Percentiles rank a stretch among this genome's conserved stretches.
Evolutionary conservation across 2,888 invertebrate genomes (phyloP).

Genomic region (Spodoptera picta): DNA sequence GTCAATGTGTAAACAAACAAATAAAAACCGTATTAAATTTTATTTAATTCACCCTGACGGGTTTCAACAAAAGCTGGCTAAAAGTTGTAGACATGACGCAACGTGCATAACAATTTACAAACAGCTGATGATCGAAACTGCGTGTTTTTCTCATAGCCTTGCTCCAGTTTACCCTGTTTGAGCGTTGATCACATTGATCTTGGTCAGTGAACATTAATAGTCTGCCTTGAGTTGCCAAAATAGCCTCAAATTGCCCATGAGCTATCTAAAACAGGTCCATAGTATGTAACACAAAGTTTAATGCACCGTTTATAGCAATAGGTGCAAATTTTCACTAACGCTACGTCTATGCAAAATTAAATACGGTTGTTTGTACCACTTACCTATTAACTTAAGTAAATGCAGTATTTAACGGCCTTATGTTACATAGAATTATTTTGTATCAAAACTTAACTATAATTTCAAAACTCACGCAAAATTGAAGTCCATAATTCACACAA

Average conservation of each 20-base stretch:
- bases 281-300: not conserved
- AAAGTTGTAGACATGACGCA: slow-evolving; percentile 23
- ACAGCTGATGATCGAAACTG: slow-evolving; percentile 37
- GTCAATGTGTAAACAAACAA: too few species aligned
- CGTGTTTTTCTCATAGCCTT: slow-evolving; percentile 52
- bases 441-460: too few species aligned
- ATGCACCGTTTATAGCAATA: slow-evolving; percentile 3
- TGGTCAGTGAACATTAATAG: slow-evolving; percentile 35
- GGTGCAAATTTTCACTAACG: slow-evolving; percentile 12
- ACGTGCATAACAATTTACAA: slow-evolving; percentile 19
- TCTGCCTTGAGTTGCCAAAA: slow-evolving; percentile 41
- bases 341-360: slow-evolving; percentile 17
- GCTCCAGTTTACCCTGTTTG: slow-evolving; percentile 49
- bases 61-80: not conserved
- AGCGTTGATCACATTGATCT: slow-evolving; percentile 44
- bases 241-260: slow-evolving; percentile 38
- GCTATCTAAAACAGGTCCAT: slow-evolving; percentile 10
- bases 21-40: not conserved
- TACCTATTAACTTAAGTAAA: slow-evolving; percentile 4
- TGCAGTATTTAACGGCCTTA: not conserved
- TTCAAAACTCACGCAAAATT: not conserved
- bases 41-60: slow-evolving; percentile 15
- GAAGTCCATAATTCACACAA: slow-evolving; percentile 10
- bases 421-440: not conserved
- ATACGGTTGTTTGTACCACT: slow-evolving; percentile 2